Evolutionary conservation across 2,797 vertebrate species (phyloP), one percentile per base, ranked within the genome.

Genomic region (Enteromius unitaeniatus): DNA sequence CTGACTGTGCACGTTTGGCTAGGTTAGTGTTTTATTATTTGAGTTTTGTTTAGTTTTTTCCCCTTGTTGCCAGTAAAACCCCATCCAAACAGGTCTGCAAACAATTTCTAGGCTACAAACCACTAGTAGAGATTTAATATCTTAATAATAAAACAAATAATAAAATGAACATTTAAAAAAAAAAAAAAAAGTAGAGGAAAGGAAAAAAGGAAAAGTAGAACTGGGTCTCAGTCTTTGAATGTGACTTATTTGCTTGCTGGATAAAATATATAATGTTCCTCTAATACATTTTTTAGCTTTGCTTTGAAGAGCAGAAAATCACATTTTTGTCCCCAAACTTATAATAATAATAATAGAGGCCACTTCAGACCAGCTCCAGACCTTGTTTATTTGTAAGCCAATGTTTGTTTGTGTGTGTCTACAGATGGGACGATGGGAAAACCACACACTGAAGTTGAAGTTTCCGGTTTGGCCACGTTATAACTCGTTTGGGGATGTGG

Each of bases 381-480:
- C n/a, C 17, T 85, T 87, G 83, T 62, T 60, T 68, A 17, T 75
- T 76, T 85, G 75, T 81, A 58, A 81, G 84, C 79, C 37, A 84
- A 53, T 85, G 83, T 88, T 49, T 84, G 78, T 88, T 62, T 73
- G 51, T 82, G 79, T 78, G 28, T 67, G 1, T 67, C 28, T 68
- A 17, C 69, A 99, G 98, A 97, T 99, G 93, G 97, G 97, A 15
- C 97, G 96, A 70, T 99, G 97, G 98, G 98, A 99, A 91, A 99
- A 99, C 84, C 96, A 96, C 74, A 96, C 95, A 0, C 80, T 99
- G 91, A 95, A 94, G 37, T 89, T 99, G 79, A 97, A 97, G 92
- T 98, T 98, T 28, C 97, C 97, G 0, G 97, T 99, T 87, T 99
- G 98, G 98, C 98, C 98, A 0, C 90, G 98, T 83, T 99, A 97